A percentile compares a stretch with the other conserved stretches of the same genome.
These are phyloP conservation scores for Philonicus albiceps DNA, from an alignment of 2,888 invertebrate species.

Conservation along the genomic window DNA sequence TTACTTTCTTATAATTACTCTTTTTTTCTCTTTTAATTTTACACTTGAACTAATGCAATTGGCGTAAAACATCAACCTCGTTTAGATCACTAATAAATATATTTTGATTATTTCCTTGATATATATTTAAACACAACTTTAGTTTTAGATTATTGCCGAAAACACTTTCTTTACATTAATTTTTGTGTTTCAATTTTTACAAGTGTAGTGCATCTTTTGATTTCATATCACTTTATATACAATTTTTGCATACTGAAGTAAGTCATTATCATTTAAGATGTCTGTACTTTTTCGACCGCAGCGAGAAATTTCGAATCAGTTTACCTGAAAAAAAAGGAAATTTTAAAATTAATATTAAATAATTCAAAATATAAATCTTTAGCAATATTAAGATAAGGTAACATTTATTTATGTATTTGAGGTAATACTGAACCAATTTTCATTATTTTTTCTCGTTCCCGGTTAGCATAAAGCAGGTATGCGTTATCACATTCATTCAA, in stretches of 20 bases:
- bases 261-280: neutral
- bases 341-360: neutral
- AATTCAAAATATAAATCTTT: too few relatives aligned
- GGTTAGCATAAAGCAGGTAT: too few relatives aligned
- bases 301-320: neutral
- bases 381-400: neutral
- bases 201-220: neutral
- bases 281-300: neutral
- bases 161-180: neutral
- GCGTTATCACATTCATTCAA: too few relatives aligned
- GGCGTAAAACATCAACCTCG: constrained; percentile 32
- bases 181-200: neutral
- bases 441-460: too few relatives aligned
- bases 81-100: constrained; percentile 32
- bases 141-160: constrained; percentile 30
- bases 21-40: constrained; percentile 1
- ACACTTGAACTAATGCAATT: constrained; percentile 21
- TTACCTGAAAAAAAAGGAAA: neutral
- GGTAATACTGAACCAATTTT: too few relatives aligned
- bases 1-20: constrained; percentile 3
- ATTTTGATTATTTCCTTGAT: constrained; percentile 35
- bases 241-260: neutral
- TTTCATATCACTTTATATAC: constrained; percentile 1
- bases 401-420: neutral
- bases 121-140: constrained; percentile 38